Evolutionary conservation across 2,113 vertebrate species (phyloP).

Genomic region (Bothrops jararaca): DNA sequence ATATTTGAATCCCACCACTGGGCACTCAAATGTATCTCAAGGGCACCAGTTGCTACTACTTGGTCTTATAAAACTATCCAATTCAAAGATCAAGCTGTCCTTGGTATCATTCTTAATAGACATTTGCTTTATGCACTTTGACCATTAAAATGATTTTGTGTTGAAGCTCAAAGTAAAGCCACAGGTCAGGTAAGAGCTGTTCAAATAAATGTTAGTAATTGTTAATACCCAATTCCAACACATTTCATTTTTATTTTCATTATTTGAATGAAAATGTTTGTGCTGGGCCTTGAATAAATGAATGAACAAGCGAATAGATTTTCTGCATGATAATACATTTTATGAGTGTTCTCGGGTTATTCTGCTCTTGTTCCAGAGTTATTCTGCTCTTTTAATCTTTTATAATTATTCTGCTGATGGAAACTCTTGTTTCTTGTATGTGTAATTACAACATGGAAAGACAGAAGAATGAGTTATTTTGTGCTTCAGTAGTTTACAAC

Average conservation of each 20-base stretch:
- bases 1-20: too few species aligned
- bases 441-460: neutral
- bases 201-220: neutral
- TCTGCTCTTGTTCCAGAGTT: neutral
- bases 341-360: neutral
- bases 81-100: neutral
- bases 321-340: neutral
- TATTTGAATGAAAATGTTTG: conserved; percentile 6
- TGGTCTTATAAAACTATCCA: neutral
- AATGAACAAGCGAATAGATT: conserved; percentile 4
- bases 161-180: neutral
- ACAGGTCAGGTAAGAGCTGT: neutral
- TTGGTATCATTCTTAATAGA: neutral
- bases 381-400: conserved; percentile 15
- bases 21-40: neutral
- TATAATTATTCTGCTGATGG: neutral
- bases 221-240: neutral
- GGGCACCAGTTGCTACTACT: neutral
- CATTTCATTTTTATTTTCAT: neutral
- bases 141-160: neutral
- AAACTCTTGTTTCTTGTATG: neutral
- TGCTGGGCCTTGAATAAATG: conserved; percentile 21
- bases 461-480: neutral
- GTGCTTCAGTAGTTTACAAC: conserved; percentile 25
- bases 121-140: neutral